These are phyloP conservation scores for Capitella teleta DNA, from an alignment of 1,140 invertebrate genomes.

Conservation along the genomic window DNA sequence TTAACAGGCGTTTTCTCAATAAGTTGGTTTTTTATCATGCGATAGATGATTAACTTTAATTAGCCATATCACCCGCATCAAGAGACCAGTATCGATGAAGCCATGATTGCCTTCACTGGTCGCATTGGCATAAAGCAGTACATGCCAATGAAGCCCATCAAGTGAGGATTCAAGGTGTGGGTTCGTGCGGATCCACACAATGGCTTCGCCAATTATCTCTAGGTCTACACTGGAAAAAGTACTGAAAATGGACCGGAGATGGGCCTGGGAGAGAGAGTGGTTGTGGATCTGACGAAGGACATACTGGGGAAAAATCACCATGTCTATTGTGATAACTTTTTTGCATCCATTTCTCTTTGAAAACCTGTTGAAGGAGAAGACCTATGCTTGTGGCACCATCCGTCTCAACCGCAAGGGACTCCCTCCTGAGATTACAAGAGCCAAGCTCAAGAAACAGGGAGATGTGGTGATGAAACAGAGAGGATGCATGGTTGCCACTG, in stretches of 20 bases:
- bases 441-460: neutral
- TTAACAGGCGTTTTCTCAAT: too few relatives aligned
- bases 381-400: too few relatives aligned
- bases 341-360: too few relatives aligned
- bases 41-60: neutral
- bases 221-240: neutral
- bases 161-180: slow-evolving; percentile 33
- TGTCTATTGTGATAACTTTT: neutral
- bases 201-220: neutral
- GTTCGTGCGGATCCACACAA: slow-evolving; percentile 18
- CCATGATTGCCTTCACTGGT: slow-evolving; percentile 9
- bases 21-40: too few relatives aligned
- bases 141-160: slow-evolving; percentile 27
- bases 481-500: too few relatives aligned
- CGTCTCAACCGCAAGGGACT: too few relatives aligned
- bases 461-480: neutral
- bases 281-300: neutral
- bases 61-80: slow-evolving; percentile 1
- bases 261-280: neutral
- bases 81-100: slow-evolving; percentile 8
- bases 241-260: neutral
- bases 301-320: neutral
- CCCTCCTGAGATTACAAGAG: neutral
- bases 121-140: slow-evolving; percentile 17
- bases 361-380: too few relatives aligned